These are phyloP conservation scores for Esox lucius DNA, from an alignment of 2,797 vertebrate species.

Conservation along the genomic window DNA sequence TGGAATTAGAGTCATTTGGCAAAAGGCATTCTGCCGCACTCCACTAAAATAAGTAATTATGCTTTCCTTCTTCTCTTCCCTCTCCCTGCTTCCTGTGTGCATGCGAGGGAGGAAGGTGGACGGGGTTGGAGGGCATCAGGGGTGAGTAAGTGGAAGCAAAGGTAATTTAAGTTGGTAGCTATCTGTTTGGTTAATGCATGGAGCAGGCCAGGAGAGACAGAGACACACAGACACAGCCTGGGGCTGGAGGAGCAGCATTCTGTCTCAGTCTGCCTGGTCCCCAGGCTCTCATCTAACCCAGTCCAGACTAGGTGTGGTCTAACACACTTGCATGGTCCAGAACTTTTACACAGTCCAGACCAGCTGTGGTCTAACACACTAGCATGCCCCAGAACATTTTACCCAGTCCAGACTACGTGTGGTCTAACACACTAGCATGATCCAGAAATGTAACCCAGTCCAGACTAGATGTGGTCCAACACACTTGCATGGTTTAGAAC, in stretches of 20 bases:
- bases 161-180: conserved; percentile 83
- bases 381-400: neutral
- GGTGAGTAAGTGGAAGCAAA: conserved; percentile 76
- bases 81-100: conserved; percentile 70
- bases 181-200: conserved; percentile 78
- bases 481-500: neutral
- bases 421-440: neutral
- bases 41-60: conserved; percentile 86
- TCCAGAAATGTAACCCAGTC: neutral
- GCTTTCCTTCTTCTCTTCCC: conserved; percentile 65
- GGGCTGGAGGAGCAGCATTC: conserved; percentile 23
- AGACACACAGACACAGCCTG: conserved; percentile 40
- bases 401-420: neutral
- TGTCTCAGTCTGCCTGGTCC: conserved; percentile 46
- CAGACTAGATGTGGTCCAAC: neutral
- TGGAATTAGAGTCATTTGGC: conserved; percentile 86
- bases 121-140: conserved; percentile 41
- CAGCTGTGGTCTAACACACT: neutral
- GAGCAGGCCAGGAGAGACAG: conserved; percentile 53
- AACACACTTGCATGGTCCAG: too few species aligned
- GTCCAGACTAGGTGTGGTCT: too few species aligned
- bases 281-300: conserved; percentile 54
- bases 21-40: conserved; percentile 80
- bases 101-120: conserved; percentile 40
- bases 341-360: neutral